A percentile compares a stretch with the other conserved stretches of the same genome.
phyloP scores from a whole-genome alignment of 2,797 vertebrate genomes.

The Gephyroberyx darwinii region DNA sequence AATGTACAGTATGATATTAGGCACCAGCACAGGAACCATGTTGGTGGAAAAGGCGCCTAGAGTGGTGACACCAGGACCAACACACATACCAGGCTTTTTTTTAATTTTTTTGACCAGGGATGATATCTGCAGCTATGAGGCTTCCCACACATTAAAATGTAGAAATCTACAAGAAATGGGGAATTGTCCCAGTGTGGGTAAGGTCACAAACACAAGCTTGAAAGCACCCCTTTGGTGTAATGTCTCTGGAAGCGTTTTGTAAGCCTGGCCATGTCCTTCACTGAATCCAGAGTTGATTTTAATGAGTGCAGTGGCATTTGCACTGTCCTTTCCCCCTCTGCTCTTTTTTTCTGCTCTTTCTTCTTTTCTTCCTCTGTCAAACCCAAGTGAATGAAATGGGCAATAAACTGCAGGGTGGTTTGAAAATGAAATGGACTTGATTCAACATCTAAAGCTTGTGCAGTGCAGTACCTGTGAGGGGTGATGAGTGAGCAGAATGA shows the following conservation, averaged over 20 bases:
- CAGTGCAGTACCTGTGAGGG: slow-evolving; percentile 43
- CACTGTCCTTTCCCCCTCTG: slow-evolving; percentile 14
- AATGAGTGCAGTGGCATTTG: slow-evolving; percentile 40
- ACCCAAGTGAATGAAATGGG: slow-evolving; percentile 16
- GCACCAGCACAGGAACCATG: no score
- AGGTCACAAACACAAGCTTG: slow-evolving; percentile 1
- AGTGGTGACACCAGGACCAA: not conserved
- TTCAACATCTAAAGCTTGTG: slow-evolving; percentile 46
- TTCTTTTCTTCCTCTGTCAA: not conserved
- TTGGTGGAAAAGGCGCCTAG: not conserved
- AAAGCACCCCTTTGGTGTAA: slow-evolving; percentile 17
- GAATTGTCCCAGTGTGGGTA: slow-evolving; percentile 4
- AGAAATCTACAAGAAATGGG: not conserved
- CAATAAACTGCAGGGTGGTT: slow-evolving; percentile 23
- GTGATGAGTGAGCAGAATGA: slow-evolving; percentile 59
- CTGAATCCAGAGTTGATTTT: slow-evolving; percentile 20
- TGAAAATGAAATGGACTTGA: slow-evolving; percentile 42
- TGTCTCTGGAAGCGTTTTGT: slow-evolving; percentile 29
- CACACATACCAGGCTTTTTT: not conserved
- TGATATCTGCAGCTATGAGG: slow-evolving; percentile 43
- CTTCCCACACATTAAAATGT: slow-evolving; percentile 35
- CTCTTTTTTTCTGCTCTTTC: slow-evolving; percentile 12
- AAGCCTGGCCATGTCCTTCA: slow-evolving; percentile 27
- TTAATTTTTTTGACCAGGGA: slow-evolving; percentile 29
- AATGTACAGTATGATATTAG: no score